Evolutionary conservation across 2,888 invertebrate genomes (phyloP).

Genomic region (Schizaphis graminum): DNA sequence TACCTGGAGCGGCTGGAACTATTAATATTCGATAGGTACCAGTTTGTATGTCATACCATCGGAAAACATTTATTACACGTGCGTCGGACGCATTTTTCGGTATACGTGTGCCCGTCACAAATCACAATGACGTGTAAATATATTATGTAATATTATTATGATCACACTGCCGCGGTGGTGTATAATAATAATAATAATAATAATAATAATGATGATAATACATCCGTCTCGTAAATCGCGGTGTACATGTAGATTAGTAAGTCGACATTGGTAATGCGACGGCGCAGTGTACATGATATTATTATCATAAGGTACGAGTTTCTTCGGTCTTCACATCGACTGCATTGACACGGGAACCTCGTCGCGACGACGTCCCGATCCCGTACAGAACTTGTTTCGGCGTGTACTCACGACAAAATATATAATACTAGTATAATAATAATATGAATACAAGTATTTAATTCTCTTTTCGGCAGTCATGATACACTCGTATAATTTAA

Average conservation of each 20-base stretch:
- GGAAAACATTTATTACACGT: background rate
- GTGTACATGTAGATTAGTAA: background rate
- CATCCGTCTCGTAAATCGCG: background rate
- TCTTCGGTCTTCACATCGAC: background rate
- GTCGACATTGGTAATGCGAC: background rate
- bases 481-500: background rate
- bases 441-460: background rate
- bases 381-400: constrained; percentile 11
- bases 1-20: background rate
- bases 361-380: background rate
- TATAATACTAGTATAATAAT: background rate
- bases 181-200: background rate
- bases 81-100: background rate
- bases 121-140: background rate
- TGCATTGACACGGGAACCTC: background rate
- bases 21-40: background rate
- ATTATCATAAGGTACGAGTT: background rate
- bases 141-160: background rate
- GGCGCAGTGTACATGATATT: background rate
- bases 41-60: background rate
- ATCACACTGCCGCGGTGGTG: background rate
- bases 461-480: background rate
- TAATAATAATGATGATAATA: background rate
- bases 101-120: background rate
- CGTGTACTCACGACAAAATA: background rate